phyloP scores from a whole-genome alignment of 2,888 invertebrate genomes.

The Hypena proboscidalis region DNA sequence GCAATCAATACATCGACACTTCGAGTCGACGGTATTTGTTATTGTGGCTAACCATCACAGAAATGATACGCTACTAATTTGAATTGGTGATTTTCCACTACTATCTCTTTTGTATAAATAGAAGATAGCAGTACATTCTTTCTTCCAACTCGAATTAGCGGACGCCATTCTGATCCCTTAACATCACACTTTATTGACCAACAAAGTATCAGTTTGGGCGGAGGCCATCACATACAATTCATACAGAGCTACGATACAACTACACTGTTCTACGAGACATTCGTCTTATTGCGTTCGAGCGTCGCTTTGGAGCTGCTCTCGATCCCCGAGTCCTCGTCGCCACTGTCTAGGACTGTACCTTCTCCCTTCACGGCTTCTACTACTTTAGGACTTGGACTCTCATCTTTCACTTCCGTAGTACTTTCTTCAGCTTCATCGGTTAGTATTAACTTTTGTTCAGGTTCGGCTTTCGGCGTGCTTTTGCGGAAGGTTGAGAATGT shows the following conservation, averaged over 20 bases:
- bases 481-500: slow-evolving; percentile 87
- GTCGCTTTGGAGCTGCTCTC: slow-evolving; percentile 87
- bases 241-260: slow-evolving; percentile 37
- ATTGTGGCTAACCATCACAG: slow-evolving; percentile 15
- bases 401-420: slow-evolving; percentile 50
- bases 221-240: slow-evolving; percentile 32
- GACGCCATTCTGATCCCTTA: slow-evolving; percentile 9
- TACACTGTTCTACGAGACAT: slow-evolving; percentile 57
- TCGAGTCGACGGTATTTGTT: slow-evolving; percentile 15
- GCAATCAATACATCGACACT: slow-evolving; percentile 31
- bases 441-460: slow-evolving; percentile 66
- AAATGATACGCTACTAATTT: slow-evolving; percentile 21
- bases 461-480: slow-evolving; percentile 57
- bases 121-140: not conserved
- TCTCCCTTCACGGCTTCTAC: slow-evolving; percentile 81
- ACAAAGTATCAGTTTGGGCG: slow-evolving; percentile 39
- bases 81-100: slow-evolving; percentile 16
- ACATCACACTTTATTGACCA: slow-evolving; percentile 36
- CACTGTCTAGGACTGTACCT: slow-evolving; percentile 87
- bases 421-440: slow-evolving; percentile 50
- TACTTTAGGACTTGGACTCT: slow-evolving; percentile 54
- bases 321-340: slow-evolving; percentile 88
- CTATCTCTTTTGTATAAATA: not conserved
- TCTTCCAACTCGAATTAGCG: slow-evolving; percentile 10
- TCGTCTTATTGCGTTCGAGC: slow-evolving; percentile 78